Base-by-base conservation (phyloP, 2,113 vertebrate species). In the Anseranas semipalmata region DNA sequence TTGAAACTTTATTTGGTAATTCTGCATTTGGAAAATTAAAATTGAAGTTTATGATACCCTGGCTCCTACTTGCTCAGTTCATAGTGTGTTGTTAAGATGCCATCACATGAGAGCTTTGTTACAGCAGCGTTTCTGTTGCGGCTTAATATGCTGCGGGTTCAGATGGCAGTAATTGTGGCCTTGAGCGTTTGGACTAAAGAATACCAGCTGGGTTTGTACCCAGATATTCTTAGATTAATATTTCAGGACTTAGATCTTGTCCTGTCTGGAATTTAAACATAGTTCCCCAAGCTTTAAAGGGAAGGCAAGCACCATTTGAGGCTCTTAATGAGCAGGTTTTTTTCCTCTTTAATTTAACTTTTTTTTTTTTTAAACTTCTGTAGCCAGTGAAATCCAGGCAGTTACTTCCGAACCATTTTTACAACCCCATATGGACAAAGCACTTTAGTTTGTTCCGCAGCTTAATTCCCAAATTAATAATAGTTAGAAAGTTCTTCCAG, bases 11-110 rank as follows among this genome's bases (percentile, higher is more conserved):
- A 46, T 86, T 75, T 93, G n/a, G 14, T 87, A 92, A 76, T 66
- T 65, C 43, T 71, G 45, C 33, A 46, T 78, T 90, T 87, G 66
- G 55, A 87, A 94, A 95, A 94, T 83, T 89, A 60, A 86, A 93
- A 71, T 65, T 32, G 46, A 87, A 81, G 60, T 84, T 94, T 92
- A 76, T 76, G 37, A 4, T 89, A 60, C 35, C 50, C 50, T 77
- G 62, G 21, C 58, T 93, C 25, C 60, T 91, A 39, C 65, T 93
- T 90, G 24, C 71, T 85, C 15, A 1, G 59, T 59, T 95, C 77
- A 22, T 27, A 22, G n/a, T 10, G 43, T 46, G 15, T 74, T 58
- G 60, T 84, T 91, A 85, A 86, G 92, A 82, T 81, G 37, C 41
- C 46, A 25, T 91, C 50, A n/a, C 80, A 93, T 28, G 48, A 72